These are phyloP conservation scores for Eriocheir sinensis DNA, from an alignment of 1,140 invertebrate species.

Conservation along the genomic window DNA sequence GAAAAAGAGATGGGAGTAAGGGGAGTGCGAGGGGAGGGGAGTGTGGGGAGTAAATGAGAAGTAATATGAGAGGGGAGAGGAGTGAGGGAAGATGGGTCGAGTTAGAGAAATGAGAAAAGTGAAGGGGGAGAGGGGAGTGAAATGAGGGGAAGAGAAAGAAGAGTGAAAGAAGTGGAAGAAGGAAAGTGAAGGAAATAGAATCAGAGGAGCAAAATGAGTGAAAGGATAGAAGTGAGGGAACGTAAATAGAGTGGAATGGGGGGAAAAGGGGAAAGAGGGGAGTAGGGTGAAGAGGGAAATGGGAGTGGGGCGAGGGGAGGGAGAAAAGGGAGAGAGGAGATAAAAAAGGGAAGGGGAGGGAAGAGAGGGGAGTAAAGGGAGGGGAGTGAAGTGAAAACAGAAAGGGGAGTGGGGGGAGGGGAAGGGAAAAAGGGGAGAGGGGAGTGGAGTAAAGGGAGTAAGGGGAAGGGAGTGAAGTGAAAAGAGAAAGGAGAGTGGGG, in stretches of 20 bases:
- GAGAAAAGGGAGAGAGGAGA: not conserved
- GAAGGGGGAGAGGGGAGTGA: not conserved
- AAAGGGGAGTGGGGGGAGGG: not conserved
- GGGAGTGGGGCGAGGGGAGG: not conserved
- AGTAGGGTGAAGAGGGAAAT: too few species aligned
- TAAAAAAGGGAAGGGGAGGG: not conserved
- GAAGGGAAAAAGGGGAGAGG: too few species aligned
- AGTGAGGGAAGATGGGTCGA: too few species aligned
- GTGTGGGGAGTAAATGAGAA: too few species aligned
- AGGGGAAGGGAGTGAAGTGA: not conserved
- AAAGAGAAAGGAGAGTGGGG: not conserved
- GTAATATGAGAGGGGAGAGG: too few species aligned
- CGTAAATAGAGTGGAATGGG: not conserved
- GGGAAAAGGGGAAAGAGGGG: not conserved
- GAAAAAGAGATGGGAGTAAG: not conserved
- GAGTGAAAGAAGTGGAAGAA: not conserved
- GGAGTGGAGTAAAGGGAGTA: not conserved
- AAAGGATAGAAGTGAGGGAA: not conserved
- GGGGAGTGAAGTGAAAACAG: not conserved
- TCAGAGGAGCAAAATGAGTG: not conserved
- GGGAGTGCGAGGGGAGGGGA: too few species aligned
- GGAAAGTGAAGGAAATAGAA: too few species aligned
- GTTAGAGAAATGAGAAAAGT: too few species aligned
- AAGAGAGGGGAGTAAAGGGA: not conserved
- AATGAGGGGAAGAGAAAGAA: not conserved